Base-by-base conservation (phyloP, 2,797 vertebrate species). In the Neoniphon sammara region DNA sequence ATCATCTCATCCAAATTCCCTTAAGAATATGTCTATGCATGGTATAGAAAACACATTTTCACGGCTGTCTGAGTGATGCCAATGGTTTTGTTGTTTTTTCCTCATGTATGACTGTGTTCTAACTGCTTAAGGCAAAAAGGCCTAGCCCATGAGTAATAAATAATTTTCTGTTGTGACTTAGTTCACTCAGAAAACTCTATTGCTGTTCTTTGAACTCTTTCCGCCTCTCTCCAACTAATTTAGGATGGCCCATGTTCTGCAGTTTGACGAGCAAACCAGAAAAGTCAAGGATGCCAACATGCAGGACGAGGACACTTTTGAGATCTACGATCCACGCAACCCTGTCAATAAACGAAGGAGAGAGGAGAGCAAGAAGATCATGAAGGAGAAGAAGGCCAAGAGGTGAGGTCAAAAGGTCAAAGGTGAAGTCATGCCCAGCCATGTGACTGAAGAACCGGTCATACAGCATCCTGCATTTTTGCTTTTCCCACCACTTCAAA, bases 241-340 rank as follows among this genome's bases (percentile, higher is more conserved):
- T 87, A 99, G 98, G 97, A 94, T 99, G 96, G 95, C 92, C 17
- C 98, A 99, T 53, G 94, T 98, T 55, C 96, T 99, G 88, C 97
- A 99, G 49, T 99, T 98, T 92, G 98, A 99, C 72, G 97, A 99
- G 80, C 96, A 96, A 92, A 95, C 70, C 94, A 95, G 95, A 87
- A 99, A 98, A 86, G 98, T 99, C 73, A 99, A 99, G 92, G 98
- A 99, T 70, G 97, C 98, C 92, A 96, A 89, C 91, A 93, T 98
- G 92, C 98, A 96, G 86, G 98, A 99, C 85, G 97, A 97, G 89
- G 98, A 99, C 86, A 99, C 97, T 0, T 98, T 99, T 31, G 98
- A 99, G 92, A 99, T 99, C 93, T 95, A 98, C 70, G 98, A 99
- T 91, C 97, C 97, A 2, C 95, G 97, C 47, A 99, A 99, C 92